Evolutionary conservation across 2,888 invertebrate genomes (phyloP).

Genomic region (Amaurobius ferox): DNA sequence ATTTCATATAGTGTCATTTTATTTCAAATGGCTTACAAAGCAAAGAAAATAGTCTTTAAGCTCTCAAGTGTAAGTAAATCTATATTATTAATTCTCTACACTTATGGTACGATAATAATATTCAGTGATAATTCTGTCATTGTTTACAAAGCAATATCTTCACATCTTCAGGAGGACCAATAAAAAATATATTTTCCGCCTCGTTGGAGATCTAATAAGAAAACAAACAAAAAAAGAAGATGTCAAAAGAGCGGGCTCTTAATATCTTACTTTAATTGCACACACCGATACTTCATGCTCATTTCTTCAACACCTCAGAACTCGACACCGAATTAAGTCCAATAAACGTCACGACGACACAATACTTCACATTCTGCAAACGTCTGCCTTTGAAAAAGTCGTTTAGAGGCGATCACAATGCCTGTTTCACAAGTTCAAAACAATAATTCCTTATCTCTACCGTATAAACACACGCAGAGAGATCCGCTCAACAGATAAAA

Average conservation of each 20-base stretch:
- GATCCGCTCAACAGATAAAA: conserved; percentile 42
- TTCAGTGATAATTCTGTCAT: too few relatives aligned
- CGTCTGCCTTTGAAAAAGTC: conserved; percentile 11
- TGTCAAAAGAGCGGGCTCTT: background rate
- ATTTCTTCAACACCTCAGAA: conserved; percentile 41
- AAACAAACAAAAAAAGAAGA: background rate
- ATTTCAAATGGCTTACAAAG: too few relatives aligned
- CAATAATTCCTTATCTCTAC: conserved; percentile 66
- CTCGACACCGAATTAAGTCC: conserved; percentile 49
- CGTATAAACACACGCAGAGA: conserved; percentile 27
- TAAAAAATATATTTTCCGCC: background rate
- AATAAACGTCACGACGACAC: conserved; percentile 47
- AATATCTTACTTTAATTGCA: background rate
- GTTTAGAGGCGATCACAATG: conserved; percentile 55
- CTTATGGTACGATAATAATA: too few relatives aligned
- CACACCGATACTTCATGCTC: conserved; percentile 18
- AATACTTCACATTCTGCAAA: conserved; percentile 51
- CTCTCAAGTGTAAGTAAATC: too few relatives aligned
- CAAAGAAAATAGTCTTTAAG: too few relatives aligned
- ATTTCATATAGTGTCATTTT: too few relatives aligned
- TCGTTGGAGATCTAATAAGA: background rate
- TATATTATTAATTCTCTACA: too few relatives aligned
- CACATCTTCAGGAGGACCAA: too few relatives aligned
- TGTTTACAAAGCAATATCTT: too few relatives aligned
- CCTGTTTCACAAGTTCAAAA: conserved; percentile 39